phyloP scores from a whole-genome alignment of 2,888 invertebrate species.

The Phalangium opilio region DNA sequence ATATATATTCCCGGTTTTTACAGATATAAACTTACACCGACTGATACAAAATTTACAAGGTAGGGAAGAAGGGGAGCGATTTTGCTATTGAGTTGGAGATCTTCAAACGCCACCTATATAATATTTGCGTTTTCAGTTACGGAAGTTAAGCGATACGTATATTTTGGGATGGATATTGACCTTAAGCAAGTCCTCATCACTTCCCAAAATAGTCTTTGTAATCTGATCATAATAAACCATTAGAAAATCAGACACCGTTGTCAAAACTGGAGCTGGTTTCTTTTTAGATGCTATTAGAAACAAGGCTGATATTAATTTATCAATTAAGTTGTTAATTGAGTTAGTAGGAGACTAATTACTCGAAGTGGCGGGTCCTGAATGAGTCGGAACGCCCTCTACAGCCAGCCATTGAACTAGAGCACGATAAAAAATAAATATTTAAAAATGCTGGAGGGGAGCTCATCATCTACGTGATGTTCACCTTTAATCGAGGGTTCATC shows the following conservation, averaged over 20 bases:
- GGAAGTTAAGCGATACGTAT: too few relatives aligned
- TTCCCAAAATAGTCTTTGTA: constrained; percentile 29
- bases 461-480: too few relatives aligned
- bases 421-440: too few relatives aligned
- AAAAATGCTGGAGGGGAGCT: too few relatives aligned
- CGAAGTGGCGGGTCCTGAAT: background rate
- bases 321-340: too few relatives aligned
- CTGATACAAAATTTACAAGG: constrained; percentile 30
- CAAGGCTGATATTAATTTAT: background rate
- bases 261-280: constrained; percentile 2
- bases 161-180: too few relatives aligned
- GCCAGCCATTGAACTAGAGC: constrained; percentile 29
- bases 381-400: constrained; percentile 27
- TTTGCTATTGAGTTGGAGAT: constrained; percentile 27
- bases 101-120: constrained; percentile 27
- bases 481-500: constrained; percentile 28
- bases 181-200: constrained; percentile 27
- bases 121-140: constrained; percentile 2
- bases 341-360: too few relatives aligned
- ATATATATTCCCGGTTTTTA: too few relatives aligned
- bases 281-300: constrained; percentile 3
- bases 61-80: constrained; percentile 29
- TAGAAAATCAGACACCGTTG: constrained; percentile 22
- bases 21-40: constrained; percentile 27
- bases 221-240: constrained; percentile 29